Conservation (phyloP, 2,888 invertebrate genomes). For the Apodemia mormo region DNA sequence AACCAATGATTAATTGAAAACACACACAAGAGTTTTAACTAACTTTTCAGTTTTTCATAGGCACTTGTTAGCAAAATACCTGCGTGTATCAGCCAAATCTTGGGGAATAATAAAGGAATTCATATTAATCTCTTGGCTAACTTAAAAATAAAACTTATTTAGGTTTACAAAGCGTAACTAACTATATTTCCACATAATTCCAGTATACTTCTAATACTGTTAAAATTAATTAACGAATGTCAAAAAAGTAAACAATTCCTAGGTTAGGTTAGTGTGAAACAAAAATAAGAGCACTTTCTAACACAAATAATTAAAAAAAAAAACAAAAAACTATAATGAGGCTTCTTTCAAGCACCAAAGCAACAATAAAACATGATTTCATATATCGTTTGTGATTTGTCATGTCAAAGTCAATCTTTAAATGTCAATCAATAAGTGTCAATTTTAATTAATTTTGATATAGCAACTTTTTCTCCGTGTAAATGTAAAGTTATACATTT, state of each 20-base stretch:
- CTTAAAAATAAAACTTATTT: background rate
- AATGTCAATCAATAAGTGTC: background rate
- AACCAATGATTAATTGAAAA: constrained; percentile 18
- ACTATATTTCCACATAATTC: background rate
- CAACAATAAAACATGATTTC: background rate
- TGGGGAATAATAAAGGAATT: constrained; percentile 13
- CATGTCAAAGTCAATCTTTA: background rate
- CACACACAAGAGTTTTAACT: constrained; percentile 29
- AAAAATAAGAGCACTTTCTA: background rate
- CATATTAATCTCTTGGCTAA: constrained; percentile 5
- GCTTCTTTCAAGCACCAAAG: background rate
- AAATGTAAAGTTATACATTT: background rate
- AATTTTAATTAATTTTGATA: background rate
- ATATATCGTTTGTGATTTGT: background rate
- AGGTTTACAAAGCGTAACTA: background rate
- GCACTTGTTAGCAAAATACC: constrained; percentile 35
- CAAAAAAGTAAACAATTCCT: background rate
- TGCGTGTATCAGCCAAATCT: constrained; percentile 38
- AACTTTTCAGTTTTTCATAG: constrained; percentile 28
- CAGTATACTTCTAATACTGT: background rate
- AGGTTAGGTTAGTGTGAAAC: background rate
- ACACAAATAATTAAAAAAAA: too few species aligned
- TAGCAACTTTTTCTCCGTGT: background rate
- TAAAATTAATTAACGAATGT: background rate
- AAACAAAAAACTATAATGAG: too few species aligned